Base-by-base conservation (phyloP, 2,113 vertebrate species). In the Asarcornis scutulata region DNA sequence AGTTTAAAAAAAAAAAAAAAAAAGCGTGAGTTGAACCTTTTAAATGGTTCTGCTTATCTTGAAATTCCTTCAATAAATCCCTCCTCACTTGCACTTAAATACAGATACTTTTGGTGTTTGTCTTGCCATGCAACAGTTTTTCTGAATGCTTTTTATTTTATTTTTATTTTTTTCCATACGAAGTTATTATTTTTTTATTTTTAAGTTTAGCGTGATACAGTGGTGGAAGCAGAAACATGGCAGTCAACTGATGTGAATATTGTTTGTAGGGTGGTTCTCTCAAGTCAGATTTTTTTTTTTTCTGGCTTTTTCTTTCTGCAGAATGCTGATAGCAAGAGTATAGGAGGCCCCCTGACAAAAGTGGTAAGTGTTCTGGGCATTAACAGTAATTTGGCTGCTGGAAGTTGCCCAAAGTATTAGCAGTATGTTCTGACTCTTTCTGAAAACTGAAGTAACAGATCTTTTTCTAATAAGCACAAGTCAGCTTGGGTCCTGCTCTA, bases 331-430 rank as follows among this genome's bases (percentile, higher is more conserved):
- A 87, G 76, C 52, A 83, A 63, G 38, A 92, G 44, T 82, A 40
- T 29, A 29, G 50, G 40, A 88, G 62, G 67, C 55, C 62, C 62
- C 73, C 59, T 78, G 86, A 88, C 62, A 69, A 29, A 86, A 93
- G 74, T 48, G 69, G 73, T 88, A 92, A 86, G 83, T 0, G 2
- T 81, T 96, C 83, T 63, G 95, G 83, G 88, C 88, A 76, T 76
- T 90, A 88, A 50, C 73, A 88, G 86, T 91, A 94, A 96, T 95
- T 94, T 91, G 80, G 38, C 66, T 86, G 62, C 92, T 96, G 93
- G 92, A 94, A 91, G 81, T 89, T 96, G 48, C 86, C 92, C 92
- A 95, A 83, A 79, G 77, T 87, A 73, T 77, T 89, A 81, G 62
- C 88, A 87, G 22, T 17, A 4, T 66, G 62, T 79, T 88, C 80